phyloP scores from a whole-genome alignment of 2,888 invertebrate species.

The Cheilosia soror region DNA sequence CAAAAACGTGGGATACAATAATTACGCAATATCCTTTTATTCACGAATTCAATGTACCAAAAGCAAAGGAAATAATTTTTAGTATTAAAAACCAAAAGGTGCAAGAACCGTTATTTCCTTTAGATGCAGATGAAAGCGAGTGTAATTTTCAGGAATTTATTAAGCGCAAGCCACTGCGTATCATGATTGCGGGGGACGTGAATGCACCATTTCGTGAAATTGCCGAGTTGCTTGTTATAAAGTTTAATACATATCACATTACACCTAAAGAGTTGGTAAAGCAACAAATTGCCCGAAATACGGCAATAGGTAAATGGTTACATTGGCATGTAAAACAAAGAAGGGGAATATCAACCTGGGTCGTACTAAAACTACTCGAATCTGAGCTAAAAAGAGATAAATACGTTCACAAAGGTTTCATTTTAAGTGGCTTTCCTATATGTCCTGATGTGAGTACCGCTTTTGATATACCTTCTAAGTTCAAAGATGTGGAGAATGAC shows the following conservation, averaged over 20 bases:
- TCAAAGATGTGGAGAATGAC: not conserved
- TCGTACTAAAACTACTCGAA: constrained; percentile 85
- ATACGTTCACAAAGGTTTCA: constrained; percentile 86
- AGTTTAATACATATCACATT: constrained; percentile 86
- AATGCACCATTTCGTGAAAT: constrained; percentile 85
- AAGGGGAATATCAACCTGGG: constrained; percentile 84
- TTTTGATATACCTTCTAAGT: not conserved
- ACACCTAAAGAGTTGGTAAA: constrained; percentile 85
- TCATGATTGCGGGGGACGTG: constrained; percentile 87
- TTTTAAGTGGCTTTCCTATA: constrained; percentile 87
- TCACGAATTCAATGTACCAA: constrained; percentile 16
- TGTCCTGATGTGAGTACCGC: constrained; percentile 82
- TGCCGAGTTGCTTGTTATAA: constrained; percentile 85
- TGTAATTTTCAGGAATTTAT: constrained; percentile 50
- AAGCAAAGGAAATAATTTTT: constrained; percentile 45
- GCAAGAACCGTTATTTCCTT: constrained; percentile 35
- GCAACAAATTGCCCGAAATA: constrained; percentile 86
- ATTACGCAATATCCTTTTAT: constrained; percentile 66
- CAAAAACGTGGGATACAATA: constrained; percentile 25
- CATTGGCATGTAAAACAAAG: constrained; percentile 86
- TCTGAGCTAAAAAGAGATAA: constrained; percentile 84
- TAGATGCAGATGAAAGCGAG: constrained; percentile 42
- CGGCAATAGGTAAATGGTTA: constrained; percentile 85
- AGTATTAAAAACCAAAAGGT: constrained; percentile 8
- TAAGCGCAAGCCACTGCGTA: constrained; percentile 83